Percentiles rank a stretch among this genome's conserved stretches.
These are phyloP conservation scores for Perithous albicinctus DNA, from an alignment of 2,888 invertebrate genomes.

Conservation along the genomic window DNA sequence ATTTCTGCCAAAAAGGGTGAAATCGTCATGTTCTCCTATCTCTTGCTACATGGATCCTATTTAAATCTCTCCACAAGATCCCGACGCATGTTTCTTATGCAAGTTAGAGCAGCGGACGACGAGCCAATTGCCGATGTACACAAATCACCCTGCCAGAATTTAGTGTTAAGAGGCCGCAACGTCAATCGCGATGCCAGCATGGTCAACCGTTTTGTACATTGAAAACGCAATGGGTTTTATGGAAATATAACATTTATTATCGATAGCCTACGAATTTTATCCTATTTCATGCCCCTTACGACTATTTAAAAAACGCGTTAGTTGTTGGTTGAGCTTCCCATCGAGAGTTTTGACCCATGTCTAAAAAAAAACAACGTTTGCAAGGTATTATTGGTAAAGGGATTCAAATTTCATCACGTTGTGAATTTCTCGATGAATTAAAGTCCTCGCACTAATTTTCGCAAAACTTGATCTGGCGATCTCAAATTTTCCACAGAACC, in stretches of 20 bases:
- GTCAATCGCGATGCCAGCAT: slow-evolving; percentile 81
- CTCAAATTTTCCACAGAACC: too few relatives aligned
- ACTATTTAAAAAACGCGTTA: neutral
- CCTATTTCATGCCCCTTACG: too few relatives aligned
- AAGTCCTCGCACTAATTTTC: too few relatives aligned
- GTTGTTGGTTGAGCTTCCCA: too few relatives aligned
- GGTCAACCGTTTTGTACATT: slow-evolving; percentile 76
- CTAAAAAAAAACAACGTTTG: too few relatives aligned
- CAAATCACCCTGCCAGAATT: slow-evolving; percentile 86
- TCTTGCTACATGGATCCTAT: slow-evolving; percentile 87
- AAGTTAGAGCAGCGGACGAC: slow-evolving; percentile 86
- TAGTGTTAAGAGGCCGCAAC: slow-evolving; percentile 86
- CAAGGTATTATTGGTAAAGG: too few relatives aligned
- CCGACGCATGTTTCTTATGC: slow-evolving; percentile 86
- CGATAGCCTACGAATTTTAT: neutral
- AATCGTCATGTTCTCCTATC: slow-evolving; percentile 87
- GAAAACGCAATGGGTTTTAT: neutral
- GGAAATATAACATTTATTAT: neutral
- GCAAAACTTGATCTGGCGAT: too few relatives aligned
- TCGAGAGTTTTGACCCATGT: too few relatives aligned
- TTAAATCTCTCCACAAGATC: slow-evolving; percentile 85
- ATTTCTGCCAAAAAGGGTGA: slow-evolving; percentile 86
- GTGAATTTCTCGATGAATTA: too few relatives aligned
- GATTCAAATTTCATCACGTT: too few relatives aligned
- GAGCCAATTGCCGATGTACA: slow-evolving; percentile 84